Conservation (phyloP, 2,113 vertebrate genomes). For the Myrmecobius fasciatus region DNA sequence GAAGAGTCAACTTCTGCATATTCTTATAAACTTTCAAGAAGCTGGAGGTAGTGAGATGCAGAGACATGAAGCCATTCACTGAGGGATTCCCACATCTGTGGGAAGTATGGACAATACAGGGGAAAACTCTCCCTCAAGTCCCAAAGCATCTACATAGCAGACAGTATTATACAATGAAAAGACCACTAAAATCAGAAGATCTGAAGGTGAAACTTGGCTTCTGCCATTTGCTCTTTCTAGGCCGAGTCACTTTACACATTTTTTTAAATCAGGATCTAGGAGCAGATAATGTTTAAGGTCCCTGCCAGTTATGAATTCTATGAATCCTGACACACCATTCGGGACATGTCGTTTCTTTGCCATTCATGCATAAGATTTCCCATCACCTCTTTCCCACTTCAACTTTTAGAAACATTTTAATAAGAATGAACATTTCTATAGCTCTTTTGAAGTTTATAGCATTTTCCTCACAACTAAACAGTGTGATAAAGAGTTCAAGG, state of each 20-base stretch:
- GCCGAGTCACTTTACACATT: neutral
- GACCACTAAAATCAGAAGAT: neutral
- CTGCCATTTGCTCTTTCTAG: neutral
- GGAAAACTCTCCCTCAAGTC: neutral
- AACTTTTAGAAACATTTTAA: neutral
- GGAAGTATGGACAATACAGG: neutral
- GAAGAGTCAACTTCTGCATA: neutral
- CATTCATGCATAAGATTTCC: neutral
- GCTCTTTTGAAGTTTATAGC: neutral
- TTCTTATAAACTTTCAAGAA: neutral
- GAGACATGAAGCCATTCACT: neutral
- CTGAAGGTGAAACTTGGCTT: neutral
- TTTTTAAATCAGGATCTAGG: neutral
- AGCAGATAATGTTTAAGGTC: neutral
- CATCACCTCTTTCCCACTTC: neutral
- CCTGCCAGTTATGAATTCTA: neutral
- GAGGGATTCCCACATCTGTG: neutral
- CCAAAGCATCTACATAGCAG: neutral
- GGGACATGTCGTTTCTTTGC: neutral
- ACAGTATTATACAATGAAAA: neutral
- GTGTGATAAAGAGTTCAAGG: neutral
- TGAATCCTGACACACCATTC: neutral
- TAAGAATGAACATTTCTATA: neutral
- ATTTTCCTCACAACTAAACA: neutral
- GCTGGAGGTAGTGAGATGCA: neutral